Conservation (phyloP, 1,140 invertebrate genomes). For the Drosophila murphyi region DNA sequence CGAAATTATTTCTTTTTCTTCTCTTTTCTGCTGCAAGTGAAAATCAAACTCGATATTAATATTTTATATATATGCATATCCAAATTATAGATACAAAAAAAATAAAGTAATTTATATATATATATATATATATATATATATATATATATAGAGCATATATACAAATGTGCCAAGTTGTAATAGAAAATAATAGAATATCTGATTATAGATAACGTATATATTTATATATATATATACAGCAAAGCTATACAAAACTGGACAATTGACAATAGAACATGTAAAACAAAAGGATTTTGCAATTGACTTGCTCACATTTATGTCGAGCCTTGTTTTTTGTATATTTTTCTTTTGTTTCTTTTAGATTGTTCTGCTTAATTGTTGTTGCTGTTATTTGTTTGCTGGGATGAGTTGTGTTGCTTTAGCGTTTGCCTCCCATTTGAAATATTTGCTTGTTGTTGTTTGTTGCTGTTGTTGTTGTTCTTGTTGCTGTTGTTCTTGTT, state of each 20-base stretch:
- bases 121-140: too few species aligned
- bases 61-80: slow-evolving; percentile 16
- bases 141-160: too few species aligned
- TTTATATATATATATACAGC: slow-evolving; percentile 45
- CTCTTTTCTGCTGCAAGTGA: slow-evolving; percentile 81
- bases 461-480: slow-evolving; percentile 34
- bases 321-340: slow-evolving; percentile 30
- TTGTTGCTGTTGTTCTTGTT: slow-evolving; percentile 28
- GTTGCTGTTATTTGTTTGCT: slow-evolving; percentile 13
- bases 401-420: slow-evolving; percentile 3
- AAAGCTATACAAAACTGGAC: slow-evolving; percentile 64
- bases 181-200: slow-evolving; percentile 23
- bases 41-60: slow-evolving; percentile 55
- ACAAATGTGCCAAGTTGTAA: slow-evolving; percentile 1
- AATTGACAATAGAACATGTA: slow-evolving; percentile 38
- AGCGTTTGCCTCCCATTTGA: slow-evolving; percentile 34
- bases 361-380: slow-evolving; percentile 3
- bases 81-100: slow-evolving; percentile 11
- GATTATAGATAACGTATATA: slow-evolving; percentile 23
- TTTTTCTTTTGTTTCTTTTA: background rate
- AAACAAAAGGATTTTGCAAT: slow-evolving; percentile 56
- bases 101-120: too few species aligned
- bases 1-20: slow-evolving; percentile 80
- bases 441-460: slow-evolving; percentile 34
- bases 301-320: slow-evolving; percentile 71